Evolutionary conservation across 2,113 vertebrate genomes (phyloP), one percentile per base, ranked within the genome.

Genomic region (Poicephalus gulielmi): DNA sequence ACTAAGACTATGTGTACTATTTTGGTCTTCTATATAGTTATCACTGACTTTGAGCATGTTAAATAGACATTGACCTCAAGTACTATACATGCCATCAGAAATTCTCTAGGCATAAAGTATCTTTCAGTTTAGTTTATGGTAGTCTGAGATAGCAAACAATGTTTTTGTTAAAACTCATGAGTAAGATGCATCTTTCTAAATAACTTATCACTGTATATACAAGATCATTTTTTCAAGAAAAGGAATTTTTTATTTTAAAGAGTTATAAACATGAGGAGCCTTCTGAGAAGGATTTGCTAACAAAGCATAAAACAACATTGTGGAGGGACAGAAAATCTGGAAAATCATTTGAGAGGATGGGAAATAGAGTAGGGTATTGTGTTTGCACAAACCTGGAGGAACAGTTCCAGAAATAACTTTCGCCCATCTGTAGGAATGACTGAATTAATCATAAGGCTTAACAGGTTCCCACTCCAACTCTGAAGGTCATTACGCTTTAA

Each of bases 371-470:
- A 23, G 33, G 70, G 19, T 67, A 75, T 41, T 95, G 37, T 73
- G 50, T 49, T 68, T 0, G 7, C 87, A 71, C 49, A 85, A 89
- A 13, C 19, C 47, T 92, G 62, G 39, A 89, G 73, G 7, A 71
- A 24, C 7, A 28, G 27, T 69, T 94, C 91, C 91, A 96, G 94
- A 87, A 95, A 94, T 76, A 95, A 92, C 39, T 87, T 92, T 47
- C 86, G 23, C 24, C 94, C 77, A 89, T 66, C 89, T 92, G 30
- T 73, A 53, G 33, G 70, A 94, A 91, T 47, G 33, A 59, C 57
- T 76, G 35, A 14, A 82, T 94, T 86, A 91, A 78, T 10, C 46
- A 81, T 19, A 84, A 87, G 9, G 35, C 16, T 84, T 77, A 90
- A 55, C n/a, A 75, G 27, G 20, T 68, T 94, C 39, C 25, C 41